A percentile compares a stretch with the other conserved stretches of the same genome.
phyloP scores from a whole-genome alignment of 2,888 invertebrate species.

The Parnassius mnemosyne region DNA sequence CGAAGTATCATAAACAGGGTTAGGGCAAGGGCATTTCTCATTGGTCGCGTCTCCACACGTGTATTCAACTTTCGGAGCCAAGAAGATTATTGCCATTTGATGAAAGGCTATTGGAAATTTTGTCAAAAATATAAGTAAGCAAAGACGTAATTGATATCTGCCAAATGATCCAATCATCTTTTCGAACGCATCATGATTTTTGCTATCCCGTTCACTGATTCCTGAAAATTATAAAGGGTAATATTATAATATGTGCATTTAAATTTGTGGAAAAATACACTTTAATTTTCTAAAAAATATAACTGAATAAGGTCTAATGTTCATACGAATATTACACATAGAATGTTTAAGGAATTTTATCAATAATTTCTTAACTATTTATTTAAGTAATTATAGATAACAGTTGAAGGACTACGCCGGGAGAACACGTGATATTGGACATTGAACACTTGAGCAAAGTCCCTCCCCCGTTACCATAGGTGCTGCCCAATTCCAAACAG shows the following conservation, averaged over 20 bases:
- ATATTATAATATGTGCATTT: not conserved
- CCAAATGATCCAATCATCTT: conserved; percentile 73
- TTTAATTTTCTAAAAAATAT: too few relatives aligned
- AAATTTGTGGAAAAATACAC: not conserved
- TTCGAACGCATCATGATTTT: conserved; percentile 55
- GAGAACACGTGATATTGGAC: too few relatives aligned
- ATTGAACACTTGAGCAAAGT: too few relatives aligned
- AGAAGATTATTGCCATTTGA: conserved; percentile 76
- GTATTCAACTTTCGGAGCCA: conserved; percentile 65
- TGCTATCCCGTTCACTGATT: not conserved
- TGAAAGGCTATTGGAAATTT: conserved; percentile 75
- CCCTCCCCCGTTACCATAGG: too few relatives aligned
- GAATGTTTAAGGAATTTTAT: too few relatives aligned
- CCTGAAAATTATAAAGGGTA: conserved; percentile 35
- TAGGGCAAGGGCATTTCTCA: conserved; percentile 78
- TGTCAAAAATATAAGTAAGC: conserved; percentile 58
- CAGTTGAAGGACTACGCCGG: too few relatives aligned
- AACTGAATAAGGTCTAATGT: too few relatives aligned
- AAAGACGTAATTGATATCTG: conserved; percentile 71
- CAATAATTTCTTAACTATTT: too few relatives aligned
- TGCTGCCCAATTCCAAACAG: too few relatives aligned
- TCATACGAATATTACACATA: too few relatives aligned
- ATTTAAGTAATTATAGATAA: too few relatives aligned
- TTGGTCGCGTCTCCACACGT: conserved; percentile 44
- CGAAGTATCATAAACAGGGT: conserved; percentile 82